A percentile compares a stretch with the other conserved stretches of the same genome.
These are phyloP conservation scores for Cyprinodon brontotheroides DNA, from an alignment of 2,113 vertebrate species.

Conservation along the genomic window DNA sequence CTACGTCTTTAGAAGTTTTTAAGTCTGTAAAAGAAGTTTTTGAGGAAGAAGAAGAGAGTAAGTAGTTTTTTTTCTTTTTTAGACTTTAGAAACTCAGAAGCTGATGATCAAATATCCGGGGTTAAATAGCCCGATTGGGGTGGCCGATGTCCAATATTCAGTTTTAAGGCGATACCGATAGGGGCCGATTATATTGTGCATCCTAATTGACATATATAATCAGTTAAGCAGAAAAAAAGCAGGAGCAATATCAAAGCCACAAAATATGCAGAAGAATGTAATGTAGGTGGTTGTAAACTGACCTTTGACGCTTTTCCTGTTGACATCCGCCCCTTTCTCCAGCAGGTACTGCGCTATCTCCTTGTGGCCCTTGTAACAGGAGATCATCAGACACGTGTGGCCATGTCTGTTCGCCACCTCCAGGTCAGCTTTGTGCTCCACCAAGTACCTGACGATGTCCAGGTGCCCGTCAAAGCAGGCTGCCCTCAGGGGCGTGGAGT, in stretches of 20 bases:
- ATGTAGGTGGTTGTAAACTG: conserved; percentile 29
- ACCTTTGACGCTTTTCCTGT: conserved; percentile 99
- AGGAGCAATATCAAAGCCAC: not conserved
- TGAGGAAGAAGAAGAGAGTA: too few species aligned
- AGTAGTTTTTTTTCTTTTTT: too few species aligned
- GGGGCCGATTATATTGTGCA: too few species aligned
- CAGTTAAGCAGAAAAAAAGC: not conserved
- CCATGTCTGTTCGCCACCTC: conserved; percentile 98
- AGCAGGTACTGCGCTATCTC: conserved; percentile 97
- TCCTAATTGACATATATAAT: not conserved
- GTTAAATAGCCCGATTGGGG: too few species aligned
- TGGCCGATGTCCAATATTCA: too few species aligned
- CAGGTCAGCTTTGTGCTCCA: conserved; percentile 96
- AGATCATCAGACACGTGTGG: conserved; percentile 98
- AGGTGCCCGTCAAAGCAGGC: conserved; percentile 98
- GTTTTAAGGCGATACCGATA: too few species aligned
- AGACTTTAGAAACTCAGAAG: too few species aligned
- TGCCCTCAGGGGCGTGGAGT: conserved; percentile 93
- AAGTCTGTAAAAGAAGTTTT: too few species aligned
- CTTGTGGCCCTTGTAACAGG: conserved; percentile 98
- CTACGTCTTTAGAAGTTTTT: too few species aligned
- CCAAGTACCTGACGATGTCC: conserved; percentile 95
- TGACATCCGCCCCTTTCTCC: conserved; percentile 96
- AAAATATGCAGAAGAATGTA: not conserved
- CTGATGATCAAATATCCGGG: too few species aligned